A percentile compares a stretch with the other conserved stretches of the same genome.
These are phyloP conservation scores for Nyctalus aviator DNA, from an alignment of 2,797 vertebrate species.

Conservation along the genomic window DNA sequence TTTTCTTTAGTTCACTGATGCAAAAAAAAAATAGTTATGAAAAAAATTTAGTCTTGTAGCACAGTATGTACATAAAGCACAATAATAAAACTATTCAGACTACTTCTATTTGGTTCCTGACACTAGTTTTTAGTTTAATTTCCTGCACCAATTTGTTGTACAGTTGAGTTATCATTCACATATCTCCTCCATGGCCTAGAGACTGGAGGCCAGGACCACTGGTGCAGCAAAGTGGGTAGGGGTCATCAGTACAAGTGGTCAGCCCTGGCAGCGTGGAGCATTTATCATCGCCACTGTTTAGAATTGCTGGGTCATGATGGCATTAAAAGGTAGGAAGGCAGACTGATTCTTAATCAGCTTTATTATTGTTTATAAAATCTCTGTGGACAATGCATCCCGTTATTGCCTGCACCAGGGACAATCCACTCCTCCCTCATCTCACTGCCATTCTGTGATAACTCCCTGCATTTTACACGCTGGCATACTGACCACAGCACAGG, in stretches of 20 bases:
- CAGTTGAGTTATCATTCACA: not conserved
- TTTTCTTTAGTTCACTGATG: slow-evolving; percentile 11
- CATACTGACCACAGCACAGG: not conserved
- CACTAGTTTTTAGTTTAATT: not conserved
- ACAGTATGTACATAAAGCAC: not conserved
- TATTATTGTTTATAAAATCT: not conserved
- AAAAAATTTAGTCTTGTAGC: not conserved
- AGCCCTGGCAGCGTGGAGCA: not conserved
- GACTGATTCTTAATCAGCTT: not conserved
- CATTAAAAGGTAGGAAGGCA: not conserved
- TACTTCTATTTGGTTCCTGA: not conserved
- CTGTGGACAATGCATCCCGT: not conserved
- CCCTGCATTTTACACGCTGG: not conserved
- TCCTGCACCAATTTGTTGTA: not conserved
- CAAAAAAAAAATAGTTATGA: not conserved
- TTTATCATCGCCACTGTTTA: not conserved
- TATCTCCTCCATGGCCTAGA: not conserved
- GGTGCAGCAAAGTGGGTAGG: fast-evolving
- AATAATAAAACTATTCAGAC: not conserved
- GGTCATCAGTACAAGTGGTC: not conserved
- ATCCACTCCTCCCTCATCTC: fast-evolving
- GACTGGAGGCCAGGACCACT: not conserved
- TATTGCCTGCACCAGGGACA: not conserved
- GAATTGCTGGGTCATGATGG: not conserved
- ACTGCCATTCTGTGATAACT: not conserved